phyloP scores from a whole-genome alignment of 2,797 vertebrate species.

The Cygnus olor region DNA sequence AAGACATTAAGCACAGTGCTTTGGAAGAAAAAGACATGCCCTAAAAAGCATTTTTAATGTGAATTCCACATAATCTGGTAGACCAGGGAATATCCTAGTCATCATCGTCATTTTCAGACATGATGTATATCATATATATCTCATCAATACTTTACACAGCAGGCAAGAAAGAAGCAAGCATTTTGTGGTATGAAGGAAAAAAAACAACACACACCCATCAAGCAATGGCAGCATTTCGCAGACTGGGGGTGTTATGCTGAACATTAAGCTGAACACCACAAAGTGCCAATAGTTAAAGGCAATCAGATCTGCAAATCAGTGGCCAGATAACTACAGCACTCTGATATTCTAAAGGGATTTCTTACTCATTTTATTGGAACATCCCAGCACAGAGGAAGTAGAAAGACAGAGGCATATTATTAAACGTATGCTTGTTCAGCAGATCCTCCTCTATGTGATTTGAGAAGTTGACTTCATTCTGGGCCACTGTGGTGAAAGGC shows the following conservation, averaged over 20 bases:
- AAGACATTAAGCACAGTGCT: background rate
- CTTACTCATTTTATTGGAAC: constrained; percentile 23
- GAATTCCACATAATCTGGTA: background rate
- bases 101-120: background rate
- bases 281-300: constrained; percentile 33
- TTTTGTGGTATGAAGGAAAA: constrained; percentile 46
- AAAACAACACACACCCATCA: constrained; percentile 23
- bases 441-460: constrained; percentile 53
- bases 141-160: constrained; percentile 52
- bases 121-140: background rate
- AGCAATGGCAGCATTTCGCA: constrained; percentile 39
- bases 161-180: constrained; percentile 34
- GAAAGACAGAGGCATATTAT: constrained; percentile 43
- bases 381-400: constrained; percentile 33
- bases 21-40: background rate
- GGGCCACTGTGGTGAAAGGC: constrained; percentile 44
- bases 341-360: background rate
- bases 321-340: constrained; percentile 1
- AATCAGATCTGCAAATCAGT: constrained; percentile 32
- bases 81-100: background rate
- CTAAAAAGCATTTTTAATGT: background rate
- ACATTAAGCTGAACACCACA: background rate
- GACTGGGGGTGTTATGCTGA: constrained; percentile 7
- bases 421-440: constrained; percentile 58
- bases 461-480: constrained; percentile 65